Conservation (phyloP, 2,113 vertebrate genomes). For the Megaceryle torquata region DNA sequence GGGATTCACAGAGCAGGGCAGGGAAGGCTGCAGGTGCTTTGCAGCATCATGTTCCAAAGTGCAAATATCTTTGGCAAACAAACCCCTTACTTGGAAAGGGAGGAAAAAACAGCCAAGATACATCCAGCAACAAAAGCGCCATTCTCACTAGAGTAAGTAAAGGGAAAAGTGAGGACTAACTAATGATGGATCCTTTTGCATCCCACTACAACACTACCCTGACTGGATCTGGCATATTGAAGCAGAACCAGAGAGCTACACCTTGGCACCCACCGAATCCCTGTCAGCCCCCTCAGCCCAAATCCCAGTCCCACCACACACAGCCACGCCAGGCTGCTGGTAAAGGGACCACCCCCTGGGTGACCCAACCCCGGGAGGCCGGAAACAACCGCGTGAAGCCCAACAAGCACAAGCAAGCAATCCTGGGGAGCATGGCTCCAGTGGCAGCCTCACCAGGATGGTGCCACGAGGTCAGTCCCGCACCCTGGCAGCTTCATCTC, state of each 20-base stretch:
- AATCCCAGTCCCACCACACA: background rate
- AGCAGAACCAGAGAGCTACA: background rate
- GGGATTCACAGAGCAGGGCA: background rate
- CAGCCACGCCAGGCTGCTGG: accelerated
- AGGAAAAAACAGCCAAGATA: background rate
- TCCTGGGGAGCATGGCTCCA: background rate
- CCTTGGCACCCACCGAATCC: background rate
- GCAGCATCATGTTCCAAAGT: background rate
- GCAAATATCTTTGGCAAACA: background rate
- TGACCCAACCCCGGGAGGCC: background rate
- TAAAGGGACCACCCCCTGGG: background rate
- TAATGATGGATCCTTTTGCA: background rate
- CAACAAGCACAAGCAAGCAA: accelerated
- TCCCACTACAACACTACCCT: background rate
- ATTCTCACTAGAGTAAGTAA: background rate
- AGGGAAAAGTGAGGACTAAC: background rate
- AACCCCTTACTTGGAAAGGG: background rate
- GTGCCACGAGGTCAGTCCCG: accelerated
- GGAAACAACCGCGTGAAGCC: accelerated
- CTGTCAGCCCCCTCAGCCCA: accelerated
- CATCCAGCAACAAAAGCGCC: background rate
- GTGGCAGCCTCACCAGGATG: accelerated
- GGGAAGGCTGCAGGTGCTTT: background rate
- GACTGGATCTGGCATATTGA: accelerated
- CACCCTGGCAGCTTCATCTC: background rate